phyloP scores from a whole-genome alignment of 2,797 vertebrate genomes.

The Aeoliscus strigatus region DNA sequence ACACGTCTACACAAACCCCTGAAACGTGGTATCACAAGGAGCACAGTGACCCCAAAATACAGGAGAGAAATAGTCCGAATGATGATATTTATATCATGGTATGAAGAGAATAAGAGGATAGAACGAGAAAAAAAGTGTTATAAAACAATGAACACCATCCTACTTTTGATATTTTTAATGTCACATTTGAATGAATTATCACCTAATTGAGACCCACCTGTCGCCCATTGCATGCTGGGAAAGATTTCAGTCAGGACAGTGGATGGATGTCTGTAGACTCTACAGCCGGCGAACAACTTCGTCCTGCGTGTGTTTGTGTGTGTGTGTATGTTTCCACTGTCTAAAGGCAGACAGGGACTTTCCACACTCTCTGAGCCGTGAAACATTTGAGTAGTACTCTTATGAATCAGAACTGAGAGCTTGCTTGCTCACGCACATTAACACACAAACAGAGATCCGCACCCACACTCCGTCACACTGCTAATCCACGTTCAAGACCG shows the following conservation, averaged over 20 bases:
- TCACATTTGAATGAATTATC: background rate
- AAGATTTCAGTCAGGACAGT: conserved; percentile 7
- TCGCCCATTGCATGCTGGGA: conserved; percentile 3
- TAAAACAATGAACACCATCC: too few relatives aligned
- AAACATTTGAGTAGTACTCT: conserved; percentile 55
- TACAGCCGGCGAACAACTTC: conserved; percentile 14
- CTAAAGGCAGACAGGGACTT: conserved; percentile 65
- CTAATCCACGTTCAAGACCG: conserved; percentile 29
- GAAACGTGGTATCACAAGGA: too few relatives aligned
- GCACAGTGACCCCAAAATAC: too few relatives aligned
- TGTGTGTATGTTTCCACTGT: conserved; percentile 41
- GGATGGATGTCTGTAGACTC: conserved; percentile 13
- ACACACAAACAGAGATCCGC: conserved; percentile 25
- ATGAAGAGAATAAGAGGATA: too few relatives aligned
- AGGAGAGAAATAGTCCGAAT: background rate
- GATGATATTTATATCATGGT: background rate
- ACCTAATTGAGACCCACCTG: conserved; percentile 7
- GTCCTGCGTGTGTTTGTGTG: conserved; percentile 11
- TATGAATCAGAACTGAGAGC: conserved; percentile 68
- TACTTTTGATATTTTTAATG: too few relatives aligned
- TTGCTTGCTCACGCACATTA: conserved; percentile 20
- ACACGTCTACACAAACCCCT: too few relatives aligned
- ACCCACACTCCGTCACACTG: conserved; percentile 51
- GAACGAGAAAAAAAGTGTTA: too few relatives aligned
- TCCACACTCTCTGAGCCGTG: conserved; percentile 55